Evolutionary conservation across 2,113 vertebrate genomes (phyloP), one percentile per base, ranked within the genome.

Genomic region (Sigmodon hispidus): DNA sequence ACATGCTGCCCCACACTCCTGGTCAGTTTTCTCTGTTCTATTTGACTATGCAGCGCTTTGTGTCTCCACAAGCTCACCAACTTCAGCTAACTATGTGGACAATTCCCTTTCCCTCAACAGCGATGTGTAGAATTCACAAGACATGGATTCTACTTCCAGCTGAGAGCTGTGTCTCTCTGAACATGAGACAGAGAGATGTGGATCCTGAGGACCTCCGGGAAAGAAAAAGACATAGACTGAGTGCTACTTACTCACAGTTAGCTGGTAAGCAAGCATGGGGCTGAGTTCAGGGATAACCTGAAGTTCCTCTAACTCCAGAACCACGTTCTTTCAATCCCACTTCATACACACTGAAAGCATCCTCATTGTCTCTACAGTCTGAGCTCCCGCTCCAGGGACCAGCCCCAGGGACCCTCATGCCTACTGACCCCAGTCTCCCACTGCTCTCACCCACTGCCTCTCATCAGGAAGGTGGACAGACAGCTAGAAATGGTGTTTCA

Each of bases 51-150:
- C 11, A 0, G 61, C 93, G 48, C 19, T 84, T 29, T 94, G 24
- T 50, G 16, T 77, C 75, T 91, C 92, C 61, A 72, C 90, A 88
- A 70, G 59, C 80, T 73, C 29, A 75, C 48, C n/a, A 36, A 87
- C n/a, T 48, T n/a, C 63, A 67, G 85, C 80, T 86, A 94, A 88
- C 79, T 77, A 95, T 94, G 69, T 63, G 76, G 36, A 69, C 4
- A 31, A 52, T 11, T 34, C 73, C 75, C 87, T 80, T 75, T n/a
- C 89, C 63, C 91, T 88, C 57, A 21, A 52, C 89, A 52, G 6
- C 29, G 55, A 22, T 8, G 7, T 45, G 5, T 50, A 40, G 73
- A 93, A 69, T 52, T 63, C 52, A 84, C 6, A 26, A 93, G 70
- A 80, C 61, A 69, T 6, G 19, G n/a, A 50, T 87, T 77, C 84